These are phyloP conservation scores for Linepithema humile DNA, from an alignment of 1,140 invertebrate genomes.

Conservation along the genomic window DNA sequence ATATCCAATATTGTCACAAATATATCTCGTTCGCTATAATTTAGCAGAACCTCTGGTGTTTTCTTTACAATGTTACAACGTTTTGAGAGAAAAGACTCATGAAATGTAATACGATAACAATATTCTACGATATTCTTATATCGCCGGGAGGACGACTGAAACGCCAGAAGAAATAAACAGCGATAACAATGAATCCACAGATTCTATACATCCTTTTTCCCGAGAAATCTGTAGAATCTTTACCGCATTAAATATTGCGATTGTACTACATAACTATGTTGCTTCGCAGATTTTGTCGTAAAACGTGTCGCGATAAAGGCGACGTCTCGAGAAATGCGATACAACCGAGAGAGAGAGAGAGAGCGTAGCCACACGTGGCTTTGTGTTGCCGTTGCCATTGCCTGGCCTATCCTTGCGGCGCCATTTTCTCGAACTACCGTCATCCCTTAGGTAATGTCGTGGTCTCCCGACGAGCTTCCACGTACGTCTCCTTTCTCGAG, in stretches of 20 bases:
- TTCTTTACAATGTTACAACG: not conserved
- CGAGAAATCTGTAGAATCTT: not conserved
- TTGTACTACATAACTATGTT: conserved; percentile 4
- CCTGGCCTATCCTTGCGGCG: conserved; percentile 18
- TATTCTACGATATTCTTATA: not conserved
- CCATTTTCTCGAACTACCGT: conserved; percentile 58
- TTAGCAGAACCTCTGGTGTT: not conserved
- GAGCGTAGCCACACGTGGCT: not conserved
- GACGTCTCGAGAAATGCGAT: conserved; percentile 11
- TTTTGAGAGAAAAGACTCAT: not conserved
- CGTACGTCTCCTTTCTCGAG: not conserved
- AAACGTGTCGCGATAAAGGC: conserved; percentile 35
- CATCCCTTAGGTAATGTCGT: conserved; percentile 57
- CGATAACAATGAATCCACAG: conserved; percentile 2
- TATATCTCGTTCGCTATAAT: not conserved
- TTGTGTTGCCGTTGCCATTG: not conserved
- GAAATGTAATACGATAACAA: not conserved
- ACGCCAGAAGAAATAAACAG: not conserved
- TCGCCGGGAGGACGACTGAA: not conserved
- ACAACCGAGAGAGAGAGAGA: not conserved
- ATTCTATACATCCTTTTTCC: not conserved
- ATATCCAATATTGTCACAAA: not conserved
- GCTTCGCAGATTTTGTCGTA: not conserved
- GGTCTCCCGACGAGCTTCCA: conserved; percentile 44
- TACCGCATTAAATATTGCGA: not conserved